Base-by-base conservation (phyloP, 92 coral and sea anemone species). In the Porites lobata region DNA sequence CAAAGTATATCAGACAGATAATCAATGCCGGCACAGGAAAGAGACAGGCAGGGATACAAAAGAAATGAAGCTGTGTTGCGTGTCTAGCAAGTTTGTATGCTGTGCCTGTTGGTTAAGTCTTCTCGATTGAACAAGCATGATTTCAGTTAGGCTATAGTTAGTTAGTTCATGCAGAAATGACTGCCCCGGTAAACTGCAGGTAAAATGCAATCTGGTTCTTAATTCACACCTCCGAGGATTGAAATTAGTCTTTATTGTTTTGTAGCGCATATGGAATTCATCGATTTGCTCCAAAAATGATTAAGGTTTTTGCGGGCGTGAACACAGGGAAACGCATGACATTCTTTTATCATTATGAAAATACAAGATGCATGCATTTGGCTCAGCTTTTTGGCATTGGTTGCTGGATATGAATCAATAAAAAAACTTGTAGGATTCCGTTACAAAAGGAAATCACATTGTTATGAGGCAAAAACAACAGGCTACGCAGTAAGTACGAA, bases 181-280 rank as follows among this genome's bases (percentile, higher is more conserved):
- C 47, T 38, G 47, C 22, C 24, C 12, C 3, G 51, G 29, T n/a
- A 24, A 54, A 81, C 22, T 17, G 59, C 22, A 6, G n/a, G 66
- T 67, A n/a, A 53, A 68, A 8, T 21, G 50, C 15, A 53, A 80
- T 53, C 85, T 22, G 64, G 32, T 52, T 52, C 47, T 21, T 17
- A 67, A 74, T 53, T 29, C 78, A 59, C 69, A 53, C 56, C 47
- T 6, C 47, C 47, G 17, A n/a, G 78, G 72, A 57, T 32, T 15
- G 84, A 69, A 32, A 69, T 82, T 17, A 81, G 51, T 69, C 77
- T 56, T 68, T 68, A 12, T 26, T 69, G 86, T 69, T 14, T 19
- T 21, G 69, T 13, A 43, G 54, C 87, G 72, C 87, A 83, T 71
- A 83, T 72, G 87, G 80, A 84, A 73, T 74, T 84, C 80, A 84